Evolutionary conservation across 2,888 invertebrate species (phyloP).

Genomic region (Pemphredon lugubris): DNA sequence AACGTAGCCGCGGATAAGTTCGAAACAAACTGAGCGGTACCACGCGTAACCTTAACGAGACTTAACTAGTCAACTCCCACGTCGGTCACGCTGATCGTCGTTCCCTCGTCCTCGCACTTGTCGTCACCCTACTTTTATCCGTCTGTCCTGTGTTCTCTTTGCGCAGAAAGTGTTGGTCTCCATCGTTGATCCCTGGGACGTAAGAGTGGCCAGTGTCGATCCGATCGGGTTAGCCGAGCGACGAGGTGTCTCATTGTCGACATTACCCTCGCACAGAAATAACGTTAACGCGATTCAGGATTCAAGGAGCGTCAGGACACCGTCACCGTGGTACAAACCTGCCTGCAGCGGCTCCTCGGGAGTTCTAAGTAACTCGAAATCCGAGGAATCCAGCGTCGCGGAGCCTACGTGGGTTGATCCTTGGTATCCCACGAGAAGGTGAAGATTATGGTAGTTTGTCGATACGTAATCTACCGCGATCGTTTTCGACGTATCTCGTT

Average conservation of each 20-base stretch:
- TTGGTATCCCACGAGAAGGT: constrained; percentile 38
- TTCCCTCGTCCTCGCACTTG: constrained; percentile 15
- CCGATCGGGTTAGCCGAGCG: constrained; percentile 72
- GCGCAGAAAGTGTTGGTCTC: constrained; percentile 72
- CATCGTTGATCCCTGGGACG: constrained; percentile 79
- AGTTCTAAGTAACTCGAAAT: constrained; percentile 14
- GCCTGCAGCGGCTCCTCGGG: constrained; percentile 26
- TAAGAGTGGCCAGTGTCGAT: constrained; percentile 77
- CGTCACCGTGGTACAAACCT: constrained; percentile 79
- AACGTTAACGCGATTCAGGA: constrained; percentile 22
- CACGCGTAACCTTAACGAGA: constrained; percentile 58
- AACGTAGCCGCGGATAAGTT: constrained; percentile 4
- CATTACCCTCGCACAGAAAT: constrained; percentile 40
- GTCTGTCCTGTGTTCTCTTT: constrained; percentile 48
- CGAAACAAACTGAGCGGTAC: constrained; percentile 2
- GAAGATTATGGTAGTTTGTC: too few species aligned
- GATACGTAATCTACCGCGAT: too few species aligned
- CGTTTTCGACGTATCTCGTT: too few species aligned
- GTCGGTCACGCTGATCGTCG: constrained; percentile 24
- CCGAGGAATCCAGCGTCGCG: constrained; percentile 13
- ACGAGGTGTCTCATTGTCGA: constrained; percentile 70
- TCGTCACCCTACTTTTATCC: too few species aligned
- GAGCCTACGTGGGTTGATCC: constrained; percentile 41
- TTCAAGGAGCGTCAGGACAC: constrained; percentile 61
- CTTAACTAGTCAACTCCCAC: constrained; percentile 71